These are phyloP conservation scores for Deilephila porcellus DNA, from an alignment of 2,888 invertebrate species.

Conservation along the genomic window DNA sequence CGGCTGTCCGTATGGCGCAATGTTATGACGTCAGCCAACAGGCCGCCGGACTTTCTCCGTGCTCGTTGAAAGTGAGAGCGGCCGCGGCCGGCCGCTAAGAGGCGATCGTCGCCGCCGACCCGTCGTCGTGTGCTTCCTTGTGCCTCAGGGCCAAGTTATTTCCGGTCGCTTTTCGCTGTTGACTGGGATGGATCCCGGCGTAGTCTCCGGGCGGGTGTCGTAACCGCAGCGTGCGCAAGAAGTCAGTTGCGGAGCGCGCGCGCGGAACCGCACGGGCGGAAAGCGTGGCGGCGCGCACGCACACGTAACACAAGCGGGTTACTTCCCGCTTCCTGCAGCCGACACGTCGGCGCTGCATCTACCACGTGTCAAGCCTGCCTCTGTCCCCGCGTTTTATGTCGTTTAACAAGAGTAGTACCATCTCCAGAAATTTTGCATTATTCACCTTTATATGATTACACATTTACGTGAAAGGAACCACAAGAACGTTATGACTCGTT, in stretches of 20 bases:
- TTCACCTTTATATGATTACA: background rate
- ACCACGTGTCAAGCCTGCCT: background rate
- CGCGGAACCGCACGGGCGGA: constrained; percentile 59
- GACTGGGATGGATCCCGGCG: background rate
- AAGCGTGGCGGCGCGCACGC: constrained; percentile 61
- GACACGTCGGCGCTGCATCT: background rate
- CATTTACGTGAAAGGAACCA: background rate
- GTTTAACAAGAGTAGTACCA: background rate
- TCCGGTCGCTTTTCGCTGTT: background rate
- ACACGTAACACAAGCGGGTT: constrained; percentile 71
- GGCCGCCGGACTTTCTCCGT: constrained; percentile 52
- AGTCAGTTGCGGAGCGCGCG: constrained; percentile 43
- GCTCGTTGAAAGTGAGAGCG: constrained; percentile 55
- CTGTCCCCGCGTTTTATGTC: too few relatives aligned
- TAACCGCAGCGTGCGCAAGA: constrained; percentile 26
- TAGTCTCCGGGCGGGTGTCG: background rate
- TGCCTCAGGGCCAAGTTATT: background rate
- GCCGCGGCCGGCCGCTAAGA: constrained; percentile 1
- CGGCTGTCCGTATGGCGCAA: constrained; percentile 45
- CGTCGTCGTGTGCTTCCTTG: constrained; percentile 31
- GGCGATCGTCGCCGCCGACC: constrained; percentile 29
- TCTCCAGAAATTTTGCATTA: too few relatives aligned
- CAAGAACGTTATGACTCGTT: background rate
- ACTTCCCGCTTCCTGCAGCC: constrained; percentile 75
- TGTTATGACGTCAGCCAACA: constrained; percentile 35